phyloP scores from a whole-genome alignment of 2,888 invertebrate species.

The Clitarchus hookeri region DNA sequence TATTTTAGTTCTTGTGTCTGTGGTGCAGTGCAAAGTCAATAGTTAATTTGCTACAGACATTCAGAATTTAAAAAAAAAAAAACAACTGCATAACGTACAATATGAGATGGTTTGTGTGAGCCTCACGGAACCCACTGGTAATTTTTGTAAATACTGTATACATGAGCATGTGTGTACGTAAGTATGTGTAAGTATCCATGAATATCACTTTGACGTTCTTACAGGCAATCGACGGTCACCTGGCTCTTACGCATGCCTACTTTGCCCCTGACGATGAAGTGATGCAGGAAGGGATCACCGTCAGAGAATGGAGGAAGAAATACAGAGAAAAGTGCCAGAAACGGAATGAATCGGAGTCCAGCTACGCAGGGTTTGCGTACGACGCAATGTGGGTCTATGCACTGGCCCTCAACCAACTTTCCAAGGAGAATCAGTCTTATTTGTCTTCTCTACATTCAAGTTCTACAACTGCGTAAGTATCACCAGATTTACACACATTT shows the following conservation, averaged over 20 bases:
- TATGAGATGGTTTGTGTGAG: no score
- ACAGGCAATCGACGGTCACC: conserved; percentile 73
- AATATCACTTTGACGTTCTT: no score
- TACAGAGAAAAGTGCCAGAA: conserved; percentile 52
- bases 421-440: conserved; percentile 64
- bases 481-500: not conserved
- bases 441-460: conserved; percentile 60
- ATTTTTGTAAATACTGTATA: no score
- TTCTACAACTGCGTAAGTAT: conserved; percentile 58
- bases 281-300: conserved; percentile 69
- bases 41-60: no score
- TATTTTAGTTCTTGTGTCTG: no score
- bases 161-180: no score
- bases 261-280: conserved; percentile 64
- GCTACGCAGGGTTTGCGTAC: conserved; percentile 77
- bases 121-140: no score
- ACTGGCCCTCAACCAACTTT: conserved; percentile 67
- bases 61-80: no score
- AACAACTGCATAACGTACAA: no score
- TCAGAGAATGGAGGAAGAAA: conserved; percentile 64
- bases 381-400: conserved; percentile 85
- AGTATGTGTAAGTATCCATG: no score
- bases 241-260: conserved; percentile 70
- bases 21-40: no score
- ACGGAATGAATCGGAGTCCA: conserved; percentile 55